Base-by-base conservation (phyloP, 2,888 invertebrate genomes). In the Gisinianus flammeolus region DNA sequence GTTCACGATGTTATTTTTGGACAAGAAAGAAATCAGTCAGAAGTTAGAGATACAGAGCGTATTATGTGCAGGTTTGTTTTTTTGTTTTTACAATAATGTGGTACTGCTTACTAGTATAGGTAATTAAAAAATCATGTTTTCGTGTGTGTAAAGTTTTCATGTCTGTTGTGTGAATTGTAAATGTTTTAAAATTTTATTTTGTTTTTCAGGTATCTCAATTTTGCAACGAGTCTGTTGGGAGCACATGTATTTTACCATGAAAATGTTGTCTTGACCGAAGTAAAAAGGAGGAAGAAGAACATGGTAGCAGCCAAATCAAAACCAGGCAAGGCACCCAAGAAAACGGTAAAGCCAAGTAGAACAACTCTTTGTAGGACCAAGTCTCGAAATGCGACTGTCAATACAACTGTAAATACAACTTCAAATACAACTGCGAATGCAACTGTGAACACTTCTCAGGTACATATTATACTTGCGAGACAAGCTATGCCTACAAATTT, bases 181-280 rank as follows among this genome's bases (percentile, higher is more conserved):
- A 19, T n/a, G 10, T 22, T 8, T 2, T 1, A 44, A 5, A 67
- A 67, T 67, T 26, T 10, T 5, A 30, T 30, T 16, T 69, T 5
- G 6, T 12, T n/a, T 62, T 75, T 74, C 26, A 80, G 84, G 3
- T 83, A 83, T 75, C 72, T 83, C 67, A 70, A 76, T 22, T 77
- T 84, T 52, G 79, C 81, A 26, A 82, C 80, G 3, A 79, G 81
- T 0, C 44, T 83, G 19, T 67, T 84, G 0, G 83, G 82, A 44
- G 79, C 82, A 8, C 83, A 84, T 58, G 79, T 84, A 24, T 81
- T 77, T 24, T 83, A 77, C 66, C 81, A 81, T 66, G 84, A 84
- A 58, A 79, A 80, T 19, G 79, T 79, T 0, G 83, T 83, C 3
- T 12, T 81, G 0, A 71, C 78, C 0, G 81, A 81, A 31, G 79